A percentile compares a stretch with the other conserved stretches of the same genome.
Conservation (phyloP, 2,888 invertebrate species). For the Drosophila neonasuta region DNA sequence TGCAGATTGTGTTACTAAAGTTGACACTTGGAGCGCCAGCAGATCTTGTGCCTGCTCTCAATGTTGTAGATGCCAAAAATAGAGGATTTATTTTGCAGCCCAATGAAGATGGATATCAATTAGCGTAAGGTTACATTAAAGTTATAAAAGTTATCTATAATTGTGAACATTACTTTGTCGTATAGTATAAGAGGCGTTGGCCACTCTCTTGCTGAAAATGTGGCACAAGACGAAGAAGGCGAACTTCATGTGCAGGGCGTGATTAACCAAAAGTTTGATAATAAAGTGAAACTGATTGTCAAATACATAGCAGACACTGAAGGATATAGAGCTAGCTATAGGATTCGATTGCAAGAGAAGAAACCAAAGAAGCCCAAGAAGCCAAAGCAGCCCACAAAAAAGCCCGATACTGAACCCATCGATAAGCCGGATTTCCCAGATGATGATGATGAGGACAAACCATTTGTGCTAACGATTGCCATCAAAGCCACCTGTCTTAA, state of each 20-base stretch:
- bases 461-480: neutral
- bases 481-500: neutral
- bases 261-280: neutral
- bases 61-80: neutral
- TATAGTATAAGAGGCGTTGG: neutral
- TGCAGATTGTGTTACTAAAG: neutral
- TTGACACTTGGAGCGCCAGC: neutral
- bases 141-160: neutral
- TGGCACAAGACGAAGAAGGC: neutral
- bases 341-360: neutral
- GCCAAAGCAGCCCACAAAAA: neutral
- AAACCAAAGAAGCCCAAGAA: constrained; percentile 1
- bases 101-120: neutral
- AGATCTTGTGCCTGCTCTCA: neutral
- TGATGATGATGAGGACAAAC: neutral
- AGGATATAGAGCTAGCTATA: neutral
- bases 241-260: neutral
- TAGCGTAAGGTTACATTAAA: neutral
- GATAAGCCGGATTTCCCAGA: constrained; percentile 6
- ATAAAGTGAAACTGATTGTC: neutral
- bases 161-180: neutral
- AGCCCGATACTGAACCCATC: neutral
- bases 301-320: neutral
- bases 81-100: neutral
- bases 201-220: neutral